Conservation (phyloP, 1,140 invertebrate species). For the Mya arenaria region DNA sequence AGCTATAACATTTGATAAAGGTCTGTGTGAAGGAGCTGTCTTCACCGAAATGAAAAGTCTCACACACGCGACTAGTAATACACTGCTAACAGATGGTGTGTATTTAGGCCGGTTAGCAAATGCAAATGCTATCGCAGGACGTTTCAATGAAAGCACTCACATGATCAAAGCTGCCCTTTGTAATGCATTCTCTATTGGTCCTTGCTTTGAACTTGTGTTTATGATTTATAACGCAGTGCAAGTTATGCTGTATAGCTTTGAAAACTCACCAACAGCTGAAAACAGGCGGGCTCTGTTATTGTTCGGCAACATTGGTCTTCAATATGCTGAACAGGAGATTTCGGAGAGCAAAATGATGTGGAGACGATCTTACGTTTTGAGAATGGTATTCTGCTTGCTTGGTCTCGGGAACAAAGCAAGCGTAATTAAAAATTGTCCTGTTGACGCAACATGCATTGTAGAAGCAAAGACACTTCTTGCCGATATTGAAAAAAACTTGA, state of each 20-base stretch:
- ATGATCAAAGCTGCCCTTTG: neutral
- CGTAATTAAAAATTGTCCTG: neutral
- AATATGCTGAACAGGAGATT: neutral
- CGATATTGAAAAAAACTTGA: constrained; percentile 2
- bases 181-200: neutral
- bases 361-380: neutral
- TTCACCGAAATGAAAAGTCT: neutral
- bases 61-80: neutral
- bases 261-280: neutral
- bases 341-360: neutral
- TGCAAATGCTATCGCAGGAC: constrained; percentile 8
- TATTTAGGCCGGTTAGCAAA: constrained; percentile 4
- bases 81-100: neutral
- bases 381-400: neutral
- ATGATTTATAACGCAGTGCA: neutral
- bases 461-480: neutral
- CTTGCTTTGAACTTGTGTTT: constrained; percentile 1
- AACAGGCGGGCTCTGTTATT: neutral
- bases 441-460: neutral
- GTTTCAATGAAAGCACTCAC: neutral
- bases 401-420: constrained; percentile 5
- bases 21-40: neutral
- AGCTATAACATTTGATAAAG: constrained; percentile 4
- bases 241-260: neutral
- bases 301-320: neutral